Evolutionary conservation across 1,140 invertebrate species (phyloP), one percentile per base, ranked within the genome.

Genomic region (Drosophila mojavensis): DNA sequence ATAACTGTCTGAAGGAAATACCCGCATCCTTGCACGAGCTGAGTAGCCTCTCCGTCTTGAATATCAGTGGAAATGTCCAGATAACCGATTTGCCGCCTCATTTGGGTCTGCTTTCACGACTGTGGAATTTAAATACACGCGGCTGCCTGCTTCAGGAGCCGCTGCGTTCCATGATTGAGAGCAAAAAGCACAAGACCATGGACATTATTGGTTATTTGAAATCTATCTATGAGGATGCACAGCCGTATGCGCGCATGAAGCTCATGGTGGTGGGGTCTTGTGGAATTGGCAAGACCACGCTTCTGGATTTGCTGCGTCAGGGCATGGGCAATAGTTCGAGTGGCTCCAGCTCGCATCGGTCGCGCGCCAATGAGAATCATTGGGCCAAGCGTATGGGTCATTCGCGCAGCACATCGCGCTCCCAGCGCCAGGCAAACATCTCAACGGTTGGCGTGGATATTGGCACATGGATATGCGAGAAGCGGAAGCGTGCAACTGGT

Each of bases 361-460:
- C 90, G 2, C 80, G 84, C 0, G 86, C 90, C 26, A 88, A 74
- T 20, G 84, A 91, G 54, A 92, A 92, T 94, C 97, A 98, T 89
- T 99, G 98, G 97, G 96, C 97, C 0, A 98, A 97, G 92, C 94
- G 98, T 62, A 98, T 98, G 97, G 97, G 97, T 3, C 97, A 98
- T 91, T 96, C 97, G 0, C 76, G 79, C 6, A 91, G 91, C 72
- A 59, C 81, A 0, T 90, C 91, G 0, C 80, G 82, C 5, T 81
- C 81, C 0, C 78, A 79, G n/a, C 72, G 79, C 0, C 63, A 68
- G 45, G 50, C 78, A 0, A 97, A 95, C 60, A 96, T 98, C 86
- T 99, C 98, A 0, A 99, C 98, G 0, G 98, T 99, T 56, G 98
- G 98, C 3, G 98, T 99, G 11, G 98, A 99, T 91, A 99, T 99